Percentiles rank a stretch among this genome's conserved stretches.
Conservation (phyloP, 2,888 invertebrate genomes). For the Odontomyia ornata region DNA sequence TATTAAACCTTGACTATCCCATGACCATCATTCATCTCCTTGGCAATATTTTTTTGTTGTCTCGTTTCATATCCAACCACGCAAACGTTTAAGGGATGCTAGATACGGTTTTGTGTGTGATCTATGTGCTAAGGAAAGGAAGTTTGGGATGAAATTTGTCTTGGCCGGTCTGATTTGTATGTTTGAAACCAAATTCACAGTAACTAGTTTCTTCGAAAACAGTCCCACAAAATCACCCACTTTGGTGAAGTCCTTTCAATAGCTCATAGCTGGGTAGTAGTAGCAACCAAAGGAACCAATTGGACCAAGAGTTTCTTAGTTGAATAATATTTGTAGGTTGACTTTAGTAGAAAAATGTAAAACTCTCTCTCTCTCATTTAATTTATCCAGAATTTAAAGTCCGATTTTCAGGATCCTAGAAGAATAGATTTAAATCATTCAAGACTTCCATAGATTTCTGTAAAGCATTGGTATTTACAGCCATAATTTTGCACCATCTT, state of each 20-base stretch:
- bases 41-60: conserved; percentile 46
- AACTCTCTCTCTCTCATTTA: too few species aligned
- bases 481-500: too few species aligned
- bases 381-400: too few species aligned
- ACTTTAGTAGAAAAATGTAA: too few species aligned
- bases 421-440: too few species aligned
- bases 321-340: too few species aligned
- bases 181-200: background rate
- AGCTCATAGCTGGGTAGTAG: background rate
- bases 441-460: too few species aligned
- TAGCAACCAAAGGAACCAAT: background rate
- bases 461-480: too few species aligned
- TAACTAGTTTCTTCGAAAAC: background rate
- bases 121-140: background rate
- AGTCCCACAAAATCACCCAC: background rate
- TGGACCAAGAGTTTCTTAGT: too few species aligned
- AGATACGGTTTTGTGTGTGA: too few species aligned
- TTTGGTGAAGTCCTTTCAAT: background rate
- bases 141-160: background rate
- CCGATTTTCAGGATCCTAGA: too few species aligned
- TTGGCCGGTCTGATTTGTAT: background rate
- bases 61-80: conserved; percentile 7
- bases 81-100: too few species aligned
- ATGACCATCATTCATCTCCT: conserved; percentile 47
- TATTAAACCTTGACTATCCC: conserved; percentile 47